Conservation (phyloP, 2,113 vertebrate genomes). For the Capreolus pygargus region DNA sequence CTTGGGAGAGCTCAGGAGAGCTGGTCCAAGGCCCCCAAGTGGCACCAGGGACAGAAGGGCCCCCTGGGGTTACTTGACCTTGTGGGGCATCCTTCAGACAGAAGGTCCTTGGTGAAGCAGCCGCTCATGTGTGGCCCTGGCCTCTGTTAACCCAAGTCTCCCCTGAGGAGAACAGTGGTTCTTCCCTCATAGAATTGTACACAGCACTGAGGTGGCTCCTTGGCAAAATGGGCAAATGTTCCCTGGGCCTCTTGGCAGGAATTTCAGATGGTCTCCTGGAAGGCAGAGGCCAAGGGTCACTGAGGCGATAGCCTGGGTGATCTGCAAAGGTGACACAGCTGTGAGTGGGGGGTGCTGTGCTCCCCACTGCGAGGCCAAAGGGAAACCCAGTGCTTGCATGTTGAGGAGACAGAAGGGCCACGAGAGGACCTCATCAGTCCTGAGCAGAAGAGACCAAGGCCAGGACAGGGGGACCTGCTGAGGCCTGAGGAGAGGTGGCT, state of each 20-base stretch:
- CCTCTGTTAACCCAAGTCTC: background rate
- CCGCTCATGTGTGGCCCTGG: background rate
- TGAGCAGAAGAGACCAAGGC: background rate
- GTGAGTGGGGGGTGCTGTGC: background rate
- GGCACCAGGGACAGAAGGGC: background rate
- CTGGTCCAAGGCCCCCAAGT: background rate
- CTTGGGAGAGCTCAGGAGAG: background rate
- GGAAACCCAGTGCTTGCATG: background rate
- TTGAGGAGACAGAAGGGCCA: background rate
- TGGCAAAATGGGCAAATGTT: background rate
- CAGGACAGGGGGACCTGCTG: background rate
- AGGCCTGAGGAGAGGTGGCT: background rate
- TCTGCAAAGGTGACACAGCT: accelerated
- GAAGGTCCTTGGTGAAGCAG: background rate
- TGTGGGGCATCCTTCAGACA: background rate
- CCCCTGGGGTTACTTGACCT: background rate
- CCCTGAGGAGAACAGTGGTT: background rate
- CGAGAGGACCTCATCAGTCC: background rate
- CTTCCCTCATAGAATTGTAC: background rate
- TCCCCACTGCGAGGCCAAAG: background rate
- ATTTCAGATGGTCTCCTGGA: background rate
- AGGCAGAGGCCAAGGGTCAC: background rate
- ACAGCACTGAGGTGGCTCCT: background rate
- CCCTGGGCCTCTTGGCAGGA: background rate
- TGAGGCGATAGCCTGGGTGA: accelerated